phyloP scores from a whole-genome alignment of 2,888 invertebrate species.

The Tenthredo livida region DNA sequence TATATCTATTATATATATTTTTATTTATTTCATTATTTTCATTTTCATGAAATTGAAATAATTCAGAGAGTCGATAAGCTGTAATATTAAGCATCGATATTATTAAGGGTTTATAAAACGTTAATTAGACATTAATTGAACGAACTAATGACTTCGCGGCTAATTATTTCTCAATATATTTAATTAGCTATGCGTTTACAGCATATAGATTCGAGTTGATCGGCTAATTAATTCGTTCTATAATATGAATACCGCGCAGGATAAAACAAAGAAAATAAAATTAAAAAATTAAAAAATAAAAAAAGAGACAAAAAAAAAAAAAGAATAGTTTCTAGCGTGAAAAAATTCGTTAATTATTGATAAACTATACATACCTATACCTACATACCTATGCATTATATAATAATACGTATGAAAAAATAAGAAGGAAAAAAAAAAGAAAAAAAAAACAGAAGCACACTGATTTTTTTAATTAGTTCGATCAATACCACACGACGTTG shows the following conservation, averaged over 20 bases:
- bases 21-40: neutral
- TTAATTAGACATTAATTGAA: neutral
- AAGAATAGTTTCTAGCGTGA: neutral
- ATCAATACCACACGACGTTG: neutral
- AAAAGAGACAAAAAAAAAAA: neutral
- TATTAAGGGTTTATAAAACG: neutral
- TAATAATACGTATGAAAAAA: neutral
- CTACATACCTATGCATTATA: neutral
- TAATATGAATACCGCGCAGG: neutral
- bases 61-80: constrained; percentile 22
- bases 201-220: neutral
- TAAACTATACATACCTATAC: constrained; percentile 15
- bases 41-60: neutral
- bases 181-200: neutral
- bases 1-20: too few species aligned
- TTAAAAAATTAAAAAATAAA: too few species aligned
- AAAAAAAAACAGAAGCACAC: neutral
- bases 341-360: constrained; percentile 39
- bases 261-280: neutral
- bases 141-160: neutral
- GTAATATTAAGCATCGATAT: constrained; percentile 4
- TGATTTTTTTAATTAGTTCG: neutral
- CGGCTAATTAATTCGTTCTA: neutral
- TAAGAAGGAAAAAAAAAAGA: neutral
- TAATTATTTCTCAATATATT: neutral